A percentile compares a stretch with the other conserved stretches of the same genome.
Evolutionary conservation across 2,113 vertebrate genomes (phyloP).

Genomic region (Marcusenius ussheri): DNA sequence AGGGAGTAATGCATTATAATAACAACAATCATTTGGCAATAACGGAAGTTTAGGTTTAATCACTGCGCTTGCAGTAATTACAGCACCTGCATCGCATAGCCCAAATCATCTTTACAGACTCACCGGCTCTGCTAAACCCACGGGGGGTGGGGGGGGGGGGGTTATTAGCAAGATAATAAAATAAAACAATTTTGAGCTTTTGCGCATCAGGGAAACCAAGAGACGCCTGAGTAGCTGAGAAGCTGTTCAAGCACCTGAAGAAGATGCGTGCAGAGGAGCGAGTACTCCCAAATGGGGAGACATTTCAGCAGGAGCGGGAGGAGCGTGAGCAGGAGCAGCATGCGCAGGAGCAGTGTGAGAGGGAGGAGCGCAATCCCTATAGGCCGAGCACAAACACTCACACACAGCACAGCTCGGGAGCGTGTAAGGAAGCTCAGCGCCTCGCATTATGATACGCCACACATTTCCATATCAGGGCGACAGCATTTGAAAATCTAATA

Average conservation of each 20-base stretch:
- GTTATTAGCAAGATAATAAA: slow-evolving; percentile 4
- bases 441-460: slow-evolving; percentile 34
- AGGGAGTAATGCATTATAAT: slow-evolving; percentile 1
- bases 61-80: not conserved
- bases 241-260: not conserved
- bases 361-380: not conserved
- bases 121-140: not conserved
- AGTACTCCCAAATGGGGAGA: not conserved
- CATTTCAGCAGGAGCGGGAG: slow-evolving; percentile 1
- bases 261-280: not conserved
- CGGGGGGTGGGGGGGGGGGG: too few relatives aligned
- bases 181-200: not conserved
- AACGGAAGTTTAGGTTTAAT: not conserved
- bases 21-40: slow-evolving; percentile 2
- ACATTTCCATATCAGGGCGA: slow-evolving; percentile 43
- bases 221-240: not conserved
- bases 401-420: not conserved
- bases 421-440: slow-evolving; percentile 8
- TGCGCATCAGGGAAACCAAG: not conserved
- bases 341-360: too few relatives aligned
- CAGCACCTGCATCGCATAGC: not conserved
- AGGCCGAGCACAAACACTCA: not conserved
- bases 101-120: not conserved
- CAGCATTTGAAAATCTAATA: slow-evolving; percentile 39
- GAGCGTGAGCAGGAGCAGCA: not conserved